Evolutionary conservation across 2,888 invertebrate genomes (phyloP), one percentile per base, ranked within the genome.

Genomic region (Phengaris arion): DNA sequence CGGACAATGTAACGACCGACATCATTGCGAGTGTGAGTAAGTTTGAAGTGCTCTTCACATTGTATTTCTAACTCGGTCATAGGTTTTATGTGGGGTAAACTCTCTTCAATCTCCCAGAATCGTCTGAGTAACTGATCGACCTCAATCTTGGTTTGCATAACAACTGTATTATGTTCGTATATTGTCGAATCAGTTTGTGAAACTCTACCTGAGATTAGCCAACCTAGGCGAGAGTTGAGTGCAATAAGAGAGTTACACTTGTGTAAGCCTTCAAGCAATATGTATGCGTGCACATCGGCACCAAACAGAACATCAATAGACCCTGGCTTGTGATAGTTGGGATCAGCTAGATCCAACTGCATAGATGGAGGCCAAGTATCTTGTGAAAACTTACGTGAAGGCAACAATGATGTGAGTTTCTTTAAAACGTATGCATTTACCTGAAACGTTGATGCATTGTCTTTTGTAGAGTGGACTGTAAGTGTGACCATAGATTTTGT

Each of bases 1-100:
- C 77, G 68, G 9, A 80, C 79, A n/a, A 80, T 68, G 54, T 80
- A 81, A 69, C 79, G n/a, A n/a, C n/a, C n/a, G n/a, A n/a, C n/a
- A 54, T 51, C 22, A 54, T 76, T 74, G 22, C 77, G 68, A 22
- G 73, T 75, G 72, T 78, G 74, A 72, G 78, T 80, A 48, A 52
- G 48, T 69, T 79, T 77, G 45, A 68, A 81, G 52, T 79, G 76
- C 55, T 79, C 77, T 78, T 80, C 78, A 75, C 80, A 80, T 77
- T 78, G 74, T 75, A n/a, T 59, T 51, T 80, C 78, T 76, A 78
- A 68, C 7, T 77, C 46, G 35, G 78, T 75, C 69, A 79, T 70
- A 68, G n/a, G n/a, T n/a, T n/a, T n/a, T n/a, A n/a, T n/a, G n/a
- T n/a, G n/a, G n/a, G n/a, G n/a, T n/a, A n/a, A n/a, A n/a, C n/a